Percentiles rank a stretch among this genome's conserved stretches.
These are phyloP conservation scores for Polyergus mexicanus DNA, from an alignment of 1,140 invertebrate genomes.

Conservation along the genomic window DNA sequence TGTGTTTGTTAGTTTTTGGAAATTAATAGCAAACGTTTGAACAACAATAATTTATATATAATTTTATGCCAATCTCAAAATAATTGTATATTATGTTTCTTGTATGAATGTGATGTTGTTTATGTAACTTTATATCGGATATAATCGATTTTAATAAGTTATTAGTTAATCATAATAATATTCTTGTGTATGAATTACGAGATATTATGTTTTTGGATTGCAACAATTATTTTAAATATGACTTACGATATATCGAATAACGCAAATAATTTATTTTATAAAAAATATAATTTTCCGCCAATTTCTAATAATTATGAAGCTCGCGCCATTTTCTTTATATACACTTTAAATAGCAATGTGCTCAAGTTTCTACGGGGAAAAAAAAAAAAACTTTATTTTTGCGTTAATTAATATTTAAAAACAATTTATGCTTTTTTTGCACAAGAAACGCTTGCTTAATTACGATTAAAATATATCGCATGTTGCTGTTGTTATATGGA, in stretches of 20 bases:
- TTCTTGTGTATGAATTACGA: constrained; percentile 23
- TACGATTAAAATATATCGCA: not conserved
- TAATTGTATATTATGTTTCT: constrained; percentile 50
- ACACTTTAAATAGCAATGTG: not conserved
- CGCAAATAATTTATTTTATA: not conserved
- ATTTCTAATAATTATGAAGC: not conserved
- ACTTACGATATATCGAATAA: not conserved
- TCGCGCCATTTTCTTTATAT: not conserved
- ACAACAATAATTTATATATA: not conserved
- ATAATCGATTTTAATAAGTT: constrained; percentile 45
- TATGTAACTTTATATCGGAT: not conserved
- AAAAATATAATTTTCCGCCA: not conserved
- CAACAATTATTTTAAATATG: constrained; percentile 25
- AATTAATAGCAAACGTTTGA: not conserved
- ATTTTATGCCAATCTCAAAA: constrained; percentile 50
- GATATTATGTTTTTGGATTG: constrained; percentile 15
- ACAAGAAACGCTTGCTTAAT: not conserved
- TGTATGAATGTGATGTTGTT: constrained; percentile 19
- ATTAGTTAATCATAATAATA: constrained; percentile 39
- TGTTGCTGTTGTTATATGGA: not conserved
- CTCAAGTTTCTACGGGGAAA: not conserved
- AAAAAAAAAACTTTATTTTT: constrained; percentile 1
- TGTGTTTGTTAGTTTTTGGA: not conserved
- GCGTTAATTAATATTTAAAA: not conserved
- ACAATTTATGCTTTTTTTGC: not conserved